A percentile compares a stretch with the other conserved stretches of the same genome.
These are phyloP conservation scores for Microctonus brassicae DNA, from an alignment of 2,888 invertebrate species.

Conservation along the genomic window DNA sequence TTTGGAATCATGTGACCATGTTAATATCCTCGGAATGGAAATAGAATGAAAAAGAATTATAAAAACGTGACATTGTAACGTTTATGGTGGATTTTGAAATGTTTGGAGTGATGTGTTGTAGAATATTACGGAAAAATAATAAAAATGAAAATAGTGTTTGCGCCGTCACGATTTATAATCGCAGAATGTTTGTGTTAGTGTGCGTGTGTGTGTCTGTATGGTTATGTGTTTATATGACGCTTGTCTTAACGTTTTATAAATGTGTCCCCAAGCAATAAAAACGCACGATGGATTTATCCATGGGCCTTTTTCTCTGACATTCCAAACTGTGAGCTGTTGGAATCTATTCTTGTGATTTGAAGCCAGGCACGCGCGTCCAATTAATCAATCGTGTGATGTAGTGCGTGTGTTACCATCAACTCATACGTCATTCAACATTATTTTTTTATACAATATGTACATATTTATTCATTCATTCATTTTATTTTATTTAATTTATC, in stretches of 20 bases:
- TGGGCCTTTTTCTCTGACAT: conserved; percentile 58
- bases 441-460: background rate
- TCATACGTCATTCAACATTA: conserved; percentile 2
- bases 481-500: background rate
- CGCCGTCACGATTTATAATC: conserved; percentile 60
- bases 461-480: background rate
- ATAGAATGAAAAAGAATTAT: background rate
- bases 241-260: conserved; percentile 43
- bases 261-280: conserved; percentile 63
- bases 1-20: background rate
- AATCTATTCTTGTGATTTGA: conserved; percentile 70
- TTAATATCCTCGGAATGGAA: background rate
- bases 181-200: conserved; percentile 41
- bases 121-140: background rate
- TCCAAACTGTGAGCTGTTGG: conserved; percentile 55
- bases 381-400: conserved; percentile 67
- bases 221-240: conserved; percentile 41
- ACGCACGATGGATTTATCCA: conserved; percentile 66
- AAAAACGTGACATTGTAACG: background rate
- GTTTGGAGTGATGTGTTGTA: background rate
- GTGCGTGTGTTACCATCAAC: background rate
- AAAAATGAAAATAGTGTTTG: conserved; percentile 21
- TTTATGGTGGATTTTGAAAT: conserved; percentile 3
- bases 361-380: conserved; percentile 69
- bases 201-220: background rate